Evolutionary conservation across 2,113 vertebrate species (phyloP), one percentile per base, ranked within the genome.

Genomic region (Thomomys bottae): DNA sequence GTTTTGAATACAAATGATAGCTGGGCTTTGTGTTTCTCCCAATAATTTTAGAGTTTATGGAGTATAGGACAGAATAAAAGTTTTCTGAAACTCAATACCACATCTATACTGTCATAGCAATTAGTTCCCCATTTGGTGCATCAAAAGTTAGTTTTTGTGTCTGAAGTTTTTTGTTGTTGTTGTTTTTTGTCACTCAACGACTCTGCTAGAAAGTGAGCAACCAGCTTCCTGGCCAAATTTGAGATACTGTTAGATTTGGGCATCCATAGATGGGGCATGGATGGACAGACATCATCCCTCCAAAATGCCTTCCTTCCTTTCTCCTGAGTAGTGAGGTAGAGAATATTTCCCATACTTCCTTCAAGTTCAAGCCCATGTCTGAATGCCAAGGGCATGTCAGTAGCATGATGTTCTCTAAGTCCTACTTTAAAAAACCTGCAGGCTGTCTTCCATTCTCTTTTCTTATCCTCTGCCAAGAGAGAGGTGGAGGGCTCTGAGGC

Each of bases 11-110:
- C 12, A 90, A 84, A 86, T 34, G n/a, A 59, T 63, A 73, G 14
- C 23, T 9, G 28, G 15, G 1, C 18, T 24, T 8, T 61, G 63
- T 91, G 87, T 89, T 11, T 28, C 45, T n/a, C 76, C 45, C 57
- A 45, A 72, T 83, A 26, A 90, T 68, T 83, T 91, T 83, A 64
- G 67, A 88, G 61, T 91, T 91, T 85, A 45, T 77, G 71, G 90
- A 38, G n/a, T 68, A 7, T 24, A 57, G 84, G 36, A 38, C 7
- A 88, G 67, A 93, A 73, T 75, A 70, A 80, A 90, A 86, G 21
- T 64, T 28, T 57, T 42, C 67, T 78, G 45, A 76, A 86, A 79
- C 15, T 61, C 85, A 89, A 85, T 63, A 64, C 49, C 71, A 63
- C 38, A 64, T 89, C 70, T 82, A 8, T 57, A 72, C 32, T 72